These are phyloP conservation scores for Amazona guildingii DNA, from an alignment of 2,113 vertebrate genomes.

Conservation along the genomic window DNA sequence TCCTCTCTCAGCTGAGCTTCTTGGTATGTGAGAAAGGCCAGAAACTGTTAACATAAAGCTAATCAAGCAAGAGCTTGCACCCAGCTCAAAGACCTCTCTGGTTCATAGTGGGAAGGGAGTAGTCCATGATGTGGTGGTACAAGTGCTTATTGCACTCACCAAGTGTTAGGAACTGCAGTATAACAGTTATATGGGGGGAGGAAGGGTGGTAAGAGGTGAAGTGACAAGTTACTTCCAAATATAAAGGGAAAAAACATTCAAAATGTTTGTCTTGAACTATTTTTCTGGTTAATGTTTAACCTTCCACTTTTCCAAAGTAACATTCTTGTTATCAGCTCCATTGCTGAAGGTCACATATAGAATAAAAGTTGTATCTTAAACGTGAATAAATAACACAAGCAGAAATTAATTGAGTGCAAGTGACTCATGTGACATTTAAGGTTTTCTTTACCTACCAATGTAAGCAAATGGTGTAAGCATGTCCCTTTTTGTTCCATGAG, in stretches of 20 bases:
- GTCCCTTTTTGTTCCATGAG: constrained; percentile 49
- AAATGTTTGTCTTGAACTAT: constrained; percentile 73
- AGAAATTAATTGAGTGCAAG: constrained; percentile 62
- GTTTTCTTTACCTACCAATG: constrained; percentile 68
- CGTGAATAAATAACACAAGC: constrained; percentile 61
- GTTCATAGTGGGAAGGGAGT: not conserved
- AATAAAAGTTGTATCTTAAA: constrained; percentile 66
- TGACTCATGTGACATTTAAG: constrained; percentile 48
- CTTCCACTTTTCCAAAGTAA: constrained; percentile 63
- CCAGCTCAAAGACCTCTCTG: not conserved
- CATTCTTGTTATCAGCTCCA: constrained; percentile 67
- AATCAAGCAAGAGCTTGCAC: not conserved
- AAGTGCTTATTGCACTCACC: not conserved
- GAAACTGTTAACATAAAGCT: not conserved
- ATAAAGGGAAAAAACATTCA: constrained; percentile 51
- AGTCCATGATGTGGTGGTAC: not conserved
- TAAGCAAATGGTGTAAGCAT: constrained; percentile 67
- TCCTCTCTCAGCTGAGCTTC: not conserved
- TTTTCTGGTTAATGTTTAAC: constrained; percentile 73
- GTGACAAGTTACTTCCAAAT: constrained; percentile 37
- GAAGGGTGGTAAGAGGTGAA: not conserved
- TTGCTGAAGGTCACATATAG: constrained; percentile 66
- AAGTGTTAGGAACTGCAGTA: constrained; percentile 4
- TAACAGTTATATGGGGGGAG: not conserved
- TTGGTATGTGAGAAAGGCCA: not conserved